Base-by-base conservation (phyloP, 2,888 invertebrate species). In the Amphipoea oculea region DNA sequence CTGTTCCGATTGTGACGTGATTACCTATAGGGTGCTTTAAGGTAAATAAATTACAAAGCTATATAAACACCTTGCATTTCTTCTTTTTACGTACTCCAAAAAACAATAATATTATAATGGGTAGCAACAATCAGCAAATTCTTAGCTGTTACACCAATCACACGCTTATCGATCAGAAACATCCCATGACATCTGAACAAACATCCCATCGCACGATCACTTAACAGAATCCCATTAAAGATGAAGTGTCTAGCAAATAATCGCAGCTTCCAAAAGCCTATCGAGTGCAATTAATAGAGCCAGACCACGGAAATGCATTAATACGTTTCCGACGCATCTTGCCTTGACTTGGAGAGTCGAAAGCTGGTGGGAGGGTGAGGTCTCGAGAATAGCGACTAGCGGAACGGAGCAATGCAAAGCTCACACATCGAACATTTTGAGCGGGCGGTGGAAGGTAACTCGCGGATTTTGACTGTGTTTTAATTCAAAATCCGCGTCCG, bases 261-360 rank as follows among this genome's bases (percentile, higher is more conserved):
- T 87, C 81, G 73, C 79, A 80, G 83, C 65, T 69, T 40, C 62
- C 78, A 78, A 74, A 83, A 71, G 83, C 77, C 78, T 83, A 75
- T 65, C 70, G 36, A 85, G 87, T 82, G 85, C 77, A 69, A 82
- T 85, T 85, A 85, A 87, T 83, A 73, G 83, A 83, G 65, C 29
- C 67, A 68, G 67, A 86, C 86, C 85, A 79, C 78, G 72, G 81
- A 89, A 85, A 88, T 82, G 85, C 89, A 89, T 88, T 88, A 83
- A 77, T 83, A 81, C 85, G 81, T 74, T 79, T 82, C 86, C 83
- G 79, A 78, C 74, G 74, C 73, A 72, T 66, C 29, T 29, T 82
- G n/a, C n/a, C n/a, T n/a, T n/a, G n/a, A 73, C 63, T 75, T 67
- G 36, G 20, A 48, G 42, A 68, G 12, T 48, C 51, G 78, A 82